These are phyloP conservation scores for Maconellicoccus hirsutus DNA, from an alignment of 1,140 invertebrate species.

Conservation along the genomic window DNA sequence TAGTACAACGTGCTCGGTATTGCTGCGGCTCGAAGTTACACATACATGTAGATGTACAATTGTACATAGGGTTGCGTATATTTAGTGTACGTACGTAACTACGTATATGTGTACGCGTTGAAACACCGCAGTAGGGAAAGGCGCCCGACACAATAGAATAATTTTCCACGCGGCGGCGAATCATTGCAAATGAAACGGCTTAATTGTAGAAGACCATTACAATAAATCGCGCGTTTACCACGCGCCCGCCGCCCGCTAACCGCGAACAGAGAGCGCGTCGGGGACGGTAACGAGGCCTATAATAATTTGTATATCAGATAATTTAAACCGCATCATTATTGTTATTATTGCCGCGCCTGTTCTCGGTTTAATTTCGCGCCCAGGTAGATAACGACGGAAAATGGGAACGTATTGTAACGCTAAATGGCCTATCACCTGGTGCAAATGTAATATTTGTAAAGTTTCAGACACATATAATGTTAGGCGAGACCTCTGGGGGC, in stretches of 20 bases:
- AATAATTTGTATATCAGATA: not conserved
- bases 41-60: too few relatives aligned
- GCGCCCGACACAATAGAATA: too few relatives aligned
- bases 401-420: not conserved
- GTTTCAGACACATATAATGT: not conserved
- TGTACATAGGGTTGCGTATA: too few relatives aligned
- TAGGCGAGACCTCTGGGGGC: not conserved
- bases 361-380: not conserved
- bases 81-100: too few relatives aligned
- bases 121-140: too few relatives aligned
- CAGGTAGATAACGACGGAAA: not conserved
- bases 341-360: not conserved
- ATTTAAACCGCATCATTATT: conserved; percentile 9
- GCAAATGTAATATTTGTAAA: not conserved
- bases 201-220: conserved; percentile 5
- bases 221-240: not conserved
- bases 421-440: conserved; percentile 3
- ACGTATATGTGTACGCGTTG: too few relatives aligned
- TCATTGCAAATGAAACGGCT: not conserved
- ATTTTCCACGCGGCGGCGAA: too few relatives aligned
- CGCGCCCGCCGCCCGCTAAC: not conserved
- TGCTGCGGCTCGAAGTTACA: too few relatives aligned
- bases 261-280: too few relatives aligned
- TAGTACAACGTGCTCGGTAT: too few relatives aligned
- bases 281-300: not conserved